Base-by-base conservation (phyloP, 2,113 vertebrate species). In the Melanerpes aurifrons region DNA sequence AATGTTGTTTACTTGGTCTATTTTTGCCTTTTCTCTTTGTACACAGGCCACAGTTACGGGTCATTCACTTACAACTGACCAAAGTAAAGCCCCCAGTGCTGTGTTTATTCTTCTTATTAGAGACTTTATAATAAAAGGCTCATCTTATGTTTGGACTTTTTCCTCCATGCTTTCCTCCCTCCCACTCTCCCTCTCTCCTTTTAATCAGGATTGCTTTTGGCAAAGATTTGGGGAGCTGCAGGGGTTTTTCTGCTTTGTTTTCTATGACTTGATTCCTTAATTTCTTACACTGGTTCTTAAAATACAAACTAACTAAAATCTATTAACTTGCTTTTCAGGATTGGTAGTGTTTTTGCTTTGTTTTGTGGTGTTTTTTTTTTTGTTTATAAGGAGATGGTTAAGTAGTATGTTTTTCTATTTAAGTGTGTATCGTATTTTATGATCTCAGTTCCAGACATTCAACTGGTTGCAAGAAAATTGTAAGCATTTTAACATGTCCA, bases 1-100 rank as follows among this genome's bases (percentile, higher is more conserved):
- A 98, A 97, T 98, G 97, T 97, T 97, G 96, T 97, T 98, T 98
- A 97, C 93, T 97, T 87, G 79, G 81, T 96, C 81, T 82, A 29
- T 96, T 97, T 97, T 95, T 98, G 87, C 56, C 68, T 93, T 95
- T 97, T 97, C 96, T 93, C 87, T 96, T 92, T 96, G 92, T 82
- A 73, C 58, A 45, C 70, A 94, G 89, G 93, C 90, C 80, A 87
- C 92, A 95, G 59, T 87, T 80, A 84, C 53, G 69, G 69, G 83
- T 94, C 78, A 95, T 93, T 96, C 83, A 63, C 90, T 94, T 93
- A 84, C 53, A 94, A 93, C 67, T 92, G 88, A 50, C 64, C 56
- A 85, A 86, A 95, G 74, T 69, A 80, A 32, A 83, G 82, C 31
- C 57, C 59, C 90, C 11, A 29, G 62, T 87, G 79, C 56, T 93